These are phyloP conservation scores for Acanthosepion lycidas DNA, from an alignment of 2,888 invertebrate species.

Conservation along the genomic window DNA sequence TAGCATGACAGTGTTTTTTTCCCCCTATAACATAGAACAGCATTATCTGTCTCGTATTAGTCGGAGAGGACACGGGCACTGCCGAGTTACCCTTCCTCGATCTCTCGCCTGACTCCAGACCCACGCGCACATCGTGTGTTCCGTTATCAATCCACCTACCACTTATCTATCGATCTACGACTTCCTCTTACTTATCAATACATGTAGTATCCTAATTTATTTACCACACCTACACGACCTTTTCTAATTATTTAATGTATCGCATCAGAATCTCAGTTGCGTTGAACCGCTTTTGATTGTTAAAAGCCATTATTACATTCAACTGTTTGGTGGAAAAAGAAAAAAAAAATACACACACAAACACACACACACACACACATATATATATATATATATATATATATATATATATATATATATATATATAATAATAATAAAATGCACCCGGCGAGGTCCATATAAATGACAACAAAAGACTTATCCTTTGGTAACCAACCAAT, in stretches of 20 bases:
- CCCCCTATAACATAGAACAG: no score
- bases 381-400: not conserved
- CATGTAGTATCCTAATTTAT: not conserved
- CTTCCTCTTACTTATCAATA: no score
- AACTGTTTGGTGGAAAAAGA: not conserved
- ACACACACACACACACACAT: no score
- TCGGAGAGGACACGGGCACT: no score
- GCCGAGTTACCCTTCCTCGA: no score
- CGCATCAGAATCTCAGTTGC: not conserved
- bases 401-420: not conserved
- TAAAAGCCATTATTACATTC: not conserved
- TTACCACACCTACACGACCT: not conserved
- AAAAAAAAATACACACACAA: no score
- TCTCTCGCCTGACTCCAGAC: no score
- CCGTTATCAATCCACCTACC: no score
- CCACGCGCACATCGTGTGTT: no score
- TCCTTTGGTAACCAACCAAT: conserved; percentile 8
- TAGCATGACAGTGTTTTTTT: no score
- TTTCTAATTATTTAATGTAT: not conserved
- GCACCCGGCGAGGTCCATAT: not conserved
- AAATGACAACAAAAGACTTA: not conserved
- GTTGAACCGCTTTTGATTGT: not conserved
- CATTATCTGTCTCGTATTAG: no score
- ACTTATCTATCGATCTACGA: no score
- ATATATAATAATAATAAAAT: not conserved